Evolutionary conservation across 2,888 invertebrate genomes (phyloP), one percentile per base, ranked within the genome.

Genomic region (Ophion slaviceki): DNA sequence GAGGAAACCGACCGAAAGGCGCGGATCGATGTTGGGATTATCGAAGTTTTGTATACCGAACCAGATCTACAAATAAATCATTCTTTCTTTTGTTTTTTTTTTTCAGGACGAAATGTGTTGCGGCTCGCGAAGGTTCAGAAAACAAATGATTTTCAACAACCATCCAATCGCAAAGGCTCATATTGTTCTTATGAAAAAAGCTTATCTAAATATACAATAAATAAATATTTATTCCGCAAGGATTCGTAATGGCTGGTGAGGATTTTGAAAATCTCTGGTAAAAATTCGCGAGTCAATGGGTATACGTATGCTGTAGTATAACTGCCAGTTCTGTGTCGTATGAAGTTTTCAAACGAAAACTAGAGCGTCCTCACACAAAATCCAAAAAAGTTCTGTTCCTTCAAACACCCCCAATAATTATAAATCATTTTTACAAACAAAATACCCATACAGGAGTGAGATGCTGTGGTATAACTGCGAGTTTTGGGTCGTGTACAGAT

Each of bases 11-110:
- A 87, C 32, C 14, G 88, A 80, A 6, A 88, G 75, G 57, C 86
- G 87, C 20, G 87, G 86, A 80, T 87, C 86, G 32, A 86, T 75
- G 47, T 87, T 47, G 10, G 82, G 82, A 77, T 87, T 85, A 11
- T 82, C 77, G 59, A 81, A 36, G 62, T 85, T 77, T 75, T 88
- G 80, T 20, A 80, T 40, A 24, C 85, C 87, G 4, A 80, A 11
- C 82, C 84, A 88, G n/a, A 84, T 68, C 87, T 88, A 64, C 45
- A 20, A 72, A 59, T 8, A 64, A 62, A 32, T 74, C 17, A 10
- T 20, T 57, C 36, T 64, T 67, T 36, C 24, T 6, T 45, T n/a
- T n/a, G n/a, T n/a, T n/a, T n/a, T n/a, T n/a, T n/a, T 6, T 24
- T 66, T 64, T 47, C 4, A n/a, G 32, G 47, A 59, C 32, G 1